Evolutionary conservation across 2,113 vertebrate genomes (phyloP), one percentile per base, ranked within the genome.

Genomic region (Pelecanoides urinatrix): DNA sequence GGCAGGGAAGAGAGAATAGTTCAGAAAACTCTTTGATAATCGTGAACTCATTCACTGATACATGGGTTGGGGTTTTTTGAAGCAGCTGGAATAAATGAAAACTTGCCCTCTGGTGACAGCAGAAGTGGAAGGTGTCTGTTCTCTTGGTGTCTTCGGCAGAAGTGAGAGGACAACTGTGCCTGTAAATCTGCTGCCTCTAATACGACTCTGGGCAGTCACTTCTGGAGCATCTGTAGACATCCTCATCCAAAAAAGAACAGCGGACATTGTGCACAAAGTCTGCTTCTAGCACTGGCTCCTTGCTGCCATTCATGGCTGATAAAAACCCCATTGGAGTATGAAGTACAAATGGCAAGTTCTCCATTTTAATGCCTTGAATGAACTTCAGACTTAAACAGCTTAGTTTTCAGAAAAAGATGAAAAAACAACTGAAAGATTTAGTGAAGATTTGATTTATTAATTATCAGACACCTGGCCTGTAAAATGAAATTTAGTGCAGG

Each of bases 351-450:
- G 7, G 9, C 34, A 68, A 72, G 30, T 56, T 87, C 26, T 91
- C 40, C 17, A 16, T 72, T 86, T 84, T 56, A 82, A 71, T 61
- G 13, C 21, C 53, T 79, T 72, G 56, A 87, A 87, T 75, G 30
- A 56, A 55, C 34, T 86, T 89, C 56, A 89, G 73, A 36, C 11
- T 96, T 77, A 56, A 94, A 26, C 12, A 76, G 49, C 36, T 68
- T 68, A 79, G 68, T 94, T 77, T 94, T 84, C 72, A 91, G 73
- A 47, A 83, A 44, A 92, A 89, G 27, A 55, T 15, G 26, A 89
- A 96, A 90, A 89, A 71, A 55, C n/a, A 67, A 1, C 56, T 44
- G 65, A 94, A 96, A 91, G 77, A 49, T 93, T 93, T 78, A 91
- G 49, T 45, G 44, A 87, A 75, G 44, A 75, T 67, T 86, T 92